Percentiles rank a stretch among this genome's conserved stretches.
Evolutionary conservation across 2,797 vertebrate species (phyloP).

Genomic region (Platyrinchus mystaceus): DNA sequence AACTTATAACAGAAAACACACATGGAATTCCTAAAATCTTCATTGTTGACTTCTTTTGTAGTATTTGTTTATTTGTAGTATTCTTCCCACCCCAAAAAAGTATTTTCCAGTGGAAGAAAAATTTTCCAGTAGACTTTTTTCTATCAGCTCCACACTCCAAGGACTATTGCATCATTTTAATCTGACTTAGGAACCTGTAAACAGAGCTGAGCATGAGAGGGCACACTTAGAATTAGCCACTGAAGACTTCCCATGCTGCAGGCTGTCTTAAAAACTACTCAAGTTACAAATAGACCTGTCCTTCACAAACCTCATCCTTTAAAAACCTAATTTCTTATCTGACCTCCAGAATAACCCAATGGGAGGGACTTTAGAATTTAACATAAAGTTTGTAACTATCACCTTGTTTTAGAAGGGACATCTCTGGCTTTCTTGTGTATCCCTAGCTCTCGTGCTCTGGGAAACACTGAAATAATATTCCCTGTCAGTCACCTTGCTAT

Average conservation of each 20-base stretch:
- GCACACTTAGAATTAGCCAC: not conserved
- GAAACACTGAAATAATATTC: not conserved
- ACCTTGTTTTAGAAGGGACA: not conserved
- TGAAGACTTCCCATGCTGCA: not conserved
- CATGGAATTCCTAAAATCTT: not conserved
- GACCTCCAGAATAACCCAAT: not conserved
- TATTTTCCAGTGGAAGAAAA: not conserved
- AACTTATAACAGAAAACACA: not conserved
- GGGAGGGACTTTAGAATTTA: not conserved
- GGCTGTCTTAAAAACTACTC: not conserved
- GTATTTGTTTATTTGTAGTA: not conserved
- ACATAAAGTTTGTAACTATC: not conserved
- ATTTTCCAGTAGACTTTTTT: not conserved
- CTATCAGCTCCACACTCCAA: not conserved
- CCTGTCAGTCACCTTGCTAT: not conserved
- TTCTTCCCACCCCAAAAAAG: not conserved
- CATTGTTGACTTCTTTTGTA: not conserved
- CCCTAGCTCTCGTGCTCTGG: not conserved
- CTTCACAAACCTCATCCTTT: not conserved
- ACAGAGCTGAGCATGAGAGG: not conserved
- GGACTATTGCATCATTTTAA: not conserved
- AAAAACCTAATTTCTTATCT: not conserved
- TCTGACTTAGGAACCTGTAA: not conserved
- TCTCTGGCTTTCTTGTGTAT: not conserved
- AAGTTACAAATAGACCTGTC: not conserved